Conservation (phyloP, 2,888 invertebrate genomes). For the Limnephilus rhombicus region DNA sequence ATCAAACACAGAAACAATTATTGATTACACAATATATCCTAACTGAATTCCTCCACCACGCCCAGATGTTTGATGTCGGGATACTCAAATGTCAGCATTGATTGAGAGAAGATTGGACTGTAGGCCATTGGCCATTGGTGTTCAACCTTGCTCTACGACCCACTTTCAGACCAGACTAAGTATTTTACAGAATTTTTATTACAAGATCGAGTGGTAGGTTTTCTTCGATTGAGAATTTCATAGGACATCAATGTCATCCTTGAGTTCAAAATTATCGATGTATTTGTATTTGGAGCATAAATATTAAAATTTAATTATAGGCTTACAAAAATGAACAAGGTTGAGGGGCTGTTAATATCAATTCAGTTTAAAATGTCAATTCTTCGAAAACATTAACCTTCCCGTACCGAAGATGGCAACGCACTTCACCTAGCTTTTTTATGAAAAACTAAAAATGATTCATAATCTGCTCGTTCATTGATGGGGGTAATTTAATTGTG, state of each 20-base stretch:
- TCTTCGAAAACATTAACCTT: no score
- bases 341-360: neutral
- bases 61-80: neutral
- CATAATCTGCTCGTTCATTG: no score
- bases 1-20: neutral
- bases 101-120: neutral
- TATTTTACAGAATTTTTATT: neutral
- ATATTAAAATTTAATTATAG: neutral
- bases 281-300: neutral
- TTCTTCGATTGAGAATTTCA: neutral
- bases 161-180: neutral
- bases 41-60: constrained; percentile 12
- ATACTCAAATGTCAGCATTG: constrained; percentile 31
- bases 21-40: neutral
- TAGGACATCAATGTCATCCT: neutral
- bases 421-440: no score
- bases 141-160: neutral
- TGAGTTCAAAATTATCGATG: neutral
- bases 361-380: no score
- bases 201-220: neutral
- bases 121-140: neutral
- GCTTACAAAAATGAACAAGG: neutral
- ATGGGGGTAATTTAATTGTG: no score
- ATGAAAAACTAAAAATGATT: no score
- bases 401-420: no score